Percentiles rank a stretch among this genome's conserved stretches.
phyloP scores from a whole-genome alignment of 2,797 vertebrate genomes.

The Hemitrygon akajei region DNA sequence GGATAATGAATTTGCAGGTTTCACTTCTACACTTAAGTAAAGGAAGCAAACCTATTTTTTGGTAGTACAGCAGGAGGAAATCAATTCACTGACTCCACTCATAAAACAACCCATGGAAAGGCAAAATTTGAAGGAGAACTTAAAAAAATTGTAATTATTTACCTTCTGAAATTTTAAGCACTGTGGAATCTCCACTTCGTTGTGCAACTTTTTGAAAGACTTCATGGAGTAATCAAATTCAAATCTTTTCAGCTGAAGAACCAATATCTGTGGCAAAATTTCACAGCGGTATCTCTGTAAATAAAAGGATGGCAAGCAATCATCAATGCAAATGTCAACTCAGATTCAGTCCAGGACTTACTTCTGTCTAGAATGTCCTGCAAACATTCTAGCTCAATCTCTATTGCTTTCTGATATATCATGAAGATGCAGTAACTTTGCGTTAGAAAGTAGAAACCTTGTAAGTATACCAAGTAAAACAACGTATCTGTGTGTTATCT shows the following conservation, averaged over 20 bases:
- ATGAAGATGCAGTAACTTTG: no score
- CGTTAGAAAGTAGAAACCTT: background rate
- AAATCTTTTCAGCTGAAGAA: conserved; percentile 60
- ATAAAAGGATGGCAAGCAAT: background rate
- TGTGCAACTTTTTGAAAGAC: conserved; percentile 51
- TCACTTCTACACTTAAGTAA: background rate
- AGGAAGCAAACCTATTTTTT: background rate
- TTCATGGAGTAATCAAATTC: conserved; percentile 49
- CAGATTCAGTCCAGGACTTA: background rate
- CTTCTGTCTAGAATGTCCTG: background rate
- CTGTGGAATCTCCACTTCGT: conserved; percentile 43
- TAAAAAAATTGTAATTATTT: background rate
- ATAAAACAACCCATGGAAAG: background rate
- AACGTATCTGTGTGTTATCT: background rate
- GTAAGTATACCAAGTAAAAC: background rate
- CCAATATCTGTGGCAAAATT: conserved; percentile 52
- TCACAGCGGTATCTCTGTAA: conserved; percentile 48
- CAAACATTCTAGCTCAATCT: background rate
- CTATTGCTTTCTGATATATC: background rate
- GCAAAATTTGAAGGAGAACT: background rate
- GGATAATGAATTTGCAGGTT: background rate
- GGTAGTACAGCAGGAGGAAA: background rate
- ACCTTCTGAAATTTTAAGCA: conserved; percentile 41
- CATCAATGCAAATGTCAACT: background rate
- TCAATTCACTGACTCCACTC: background rate